These are phyloP conservation scores for Drosophila falleni DNA, from an alignment of 2,888 invertebrate genomes.

Conservation along the genomic window DNA sequence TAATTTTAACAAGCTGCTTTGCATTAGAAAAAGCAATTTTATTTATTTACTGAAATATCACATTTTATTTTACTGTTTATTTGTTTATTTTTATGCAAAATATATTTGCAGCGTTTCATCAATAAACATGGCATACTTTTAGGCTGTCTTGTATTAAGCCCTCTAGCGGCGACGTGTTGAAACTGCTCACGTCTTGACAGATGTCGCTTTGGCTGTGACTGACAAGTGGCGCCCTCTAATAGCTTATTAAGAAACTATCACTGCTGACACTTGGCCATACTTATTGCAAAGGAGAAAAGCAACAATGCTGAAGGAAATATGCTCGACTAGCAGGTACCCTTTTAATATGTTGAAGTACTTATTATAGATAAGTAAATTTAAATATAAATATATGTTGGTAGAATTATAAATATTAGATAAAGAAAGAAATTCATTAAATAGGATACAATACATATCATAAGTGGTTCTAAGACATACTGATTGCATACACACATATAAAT, in stretches of 20 bases:
- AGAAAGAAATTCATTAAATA: too few relatives aligned
- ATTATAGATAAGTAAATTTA: neutral
- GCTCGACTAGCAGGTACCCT: neutral
- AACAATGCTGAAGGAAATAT: neutral
- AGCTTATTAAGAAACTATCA: neutral
- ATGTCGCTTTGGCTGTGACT: conserved; percentile 58
- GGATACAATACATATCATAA: too few relatives aligned
- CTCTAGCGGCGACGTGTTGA: conserved; percentile 32
- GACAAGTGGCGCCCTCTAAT: conserved; percentile 57
- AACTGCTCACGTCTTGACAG: conserved; percentile 48
- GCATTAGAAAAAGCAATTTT: neutral
- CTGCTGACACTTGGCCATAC: conserved; percentile 4
- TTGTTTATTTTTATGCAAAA: neutral
- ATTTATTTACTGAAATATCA: too few relatives aligned
- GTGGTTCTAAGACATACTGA: too few relatives aligned
- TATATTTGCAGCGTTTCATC: fast-evolving
- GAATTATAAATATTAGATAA: too few relatives aligned
- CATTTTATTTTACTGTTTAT: neutral
- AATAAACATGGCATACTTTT: conserved; percentile 41
- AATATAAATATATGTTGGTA: too few relatives aligned
- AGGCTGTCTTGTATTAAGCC: conserved; percentile 2
- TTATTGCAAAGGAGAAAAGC: neutral
- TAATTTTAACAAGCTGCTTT: neutral
- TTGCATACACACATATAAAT: too few relatives aligned
- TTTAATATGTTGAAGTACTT: neutral